Percentiles rank a stretch among this genome's conserved stretches.
Evolutionary conservation across 2,113 vertebrate genomes (phyloP).

Genomic region (Campylomormyrus numenius): DNA sequence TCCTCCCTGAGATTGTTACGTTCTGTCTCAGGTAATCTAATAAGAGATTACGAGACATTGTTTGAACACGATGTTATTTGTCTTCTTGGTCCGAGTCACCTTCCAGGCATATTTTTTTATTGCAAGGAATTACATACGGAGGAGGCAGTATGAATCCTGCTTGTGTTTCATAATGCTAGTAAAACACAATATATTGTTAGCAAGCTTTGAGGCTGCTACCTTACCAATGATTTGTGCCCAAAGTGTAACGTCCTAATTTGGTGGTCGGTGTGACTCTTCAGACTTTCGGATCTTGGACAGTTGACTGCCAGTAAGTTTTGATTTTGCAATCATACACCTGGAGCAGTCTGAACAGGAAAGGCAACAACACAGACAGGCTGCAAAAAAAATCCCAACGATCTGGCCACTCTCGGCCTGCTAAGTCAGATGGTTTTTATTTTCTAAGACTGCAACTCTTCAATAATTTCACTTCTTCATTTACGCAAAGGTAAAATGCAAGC

Average conservation of each 20-base stretch:
- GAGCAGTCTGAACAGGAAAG: neutral
- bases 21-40: conserved; percentile 26
- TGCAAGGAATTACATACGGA: neutral
- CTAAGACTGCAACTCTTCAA: neutral
- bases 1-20: neutral
- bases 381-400: neutral
- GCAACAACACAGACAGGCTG: neutral
- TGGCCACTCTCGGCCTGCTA: neutral
- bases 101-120: neutral
- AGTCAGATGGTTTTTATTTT: neutral
- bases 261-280: neutral
- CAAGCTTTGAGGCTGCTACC: neutral
- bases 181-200: neutral
- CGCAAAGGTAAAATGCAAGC: neutral
- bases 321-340: neutral
- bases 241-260: neutral
- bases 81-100: conserved; percentile 19
- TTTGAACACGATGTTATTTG: conserved; percentile 26
- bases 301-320: neutral
- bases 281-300: neutral
- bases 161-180: neutral
- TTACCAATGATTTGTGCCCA: neutral
- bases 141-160: neutral
- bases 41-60: conserved; percentile 33
- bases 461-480: neutral